Evolutionary conservation across 2,113 vertebrate species (phyloP).

Genomic region (Plecotus auritus): DNA sequence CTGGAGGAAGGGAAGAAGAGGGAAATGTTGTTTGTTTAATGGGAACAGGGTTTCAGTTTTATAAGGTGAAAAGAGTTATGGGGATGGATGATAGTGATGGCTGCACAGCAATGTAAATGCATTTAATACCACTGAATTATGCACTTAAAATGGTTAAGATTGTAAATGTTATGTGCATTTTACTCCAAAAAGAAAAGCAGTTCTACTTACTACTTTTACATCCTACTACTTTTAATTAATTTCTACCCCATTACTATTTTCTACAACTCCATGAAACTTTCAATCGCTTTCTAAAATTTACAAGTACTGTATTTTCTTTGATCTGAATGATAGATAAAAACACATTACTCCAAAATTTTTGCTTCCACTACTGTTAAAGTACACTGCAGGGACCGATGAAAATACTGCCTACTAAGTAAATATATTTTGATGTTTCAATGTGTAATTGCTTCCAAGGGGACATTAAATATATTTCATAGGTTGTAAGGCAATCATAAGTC

Average conservation of each 20-base stretch:
- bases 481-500: conserved; percentile 68
- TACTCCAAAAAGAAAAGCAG: neutral
- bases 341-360: conserved; percentile 61
- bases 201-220: neutral
- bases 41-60: neutral
- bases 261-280: neutral
- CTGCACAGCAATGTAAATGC: neutral
- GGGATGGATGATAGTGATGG: neutral
- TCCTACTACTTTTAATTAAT: neutral
- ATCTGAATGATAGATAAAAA: conserved; percentile 64
- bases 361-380: conserved; percentile 73
- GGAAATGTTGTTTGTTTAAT: neutral
- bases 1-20: neutral
- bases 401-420: conserved; percentile 75
- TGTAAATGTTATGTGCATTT: neutral
- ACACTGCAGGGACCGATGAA: conserved; percentile 74
- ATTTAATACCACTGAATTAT: neutral
- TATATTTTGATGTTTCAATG: conserved; percentile 76
- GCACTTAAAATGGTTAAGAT: neutral
- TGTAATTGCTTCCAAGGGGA: conserved; percentile 83
- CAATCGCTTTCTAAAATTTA: conserved; percentile 4
- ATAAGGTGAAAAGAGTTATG: neutral
- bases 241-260: neutral
- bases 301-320: conserved; percentile 52
- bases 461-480: conserved; percentile 71